These are phyloP conservation scores for Donacobius atricapilla DNA, from an alignment of 2,113 vertebrate species.

Conservation along the genomic window DNA sequence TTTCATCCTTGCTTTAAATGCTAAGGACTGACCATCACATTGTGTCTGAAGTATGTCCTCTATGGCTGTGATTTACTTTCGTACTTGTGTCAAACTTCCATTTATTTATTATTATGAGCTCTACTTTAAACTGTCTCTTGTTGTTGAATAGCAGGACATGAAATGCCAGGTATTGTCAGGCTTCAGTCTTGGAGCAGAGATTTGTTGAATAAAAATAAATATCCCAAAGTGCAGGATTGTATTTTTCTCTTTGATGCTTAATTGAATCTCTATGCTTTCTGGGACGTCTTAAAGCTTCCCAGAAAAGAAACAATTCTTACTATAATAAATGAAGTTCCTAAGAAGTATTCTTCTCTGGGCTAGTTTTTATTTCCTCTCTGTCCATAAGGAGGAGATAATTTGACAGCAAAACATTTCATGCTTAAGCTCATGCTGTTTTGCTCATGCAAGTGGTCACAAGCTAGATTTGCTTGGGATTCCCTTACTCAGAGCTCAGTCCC, in stretches of 20 bases:
- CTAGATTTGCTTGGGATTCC: background rate
- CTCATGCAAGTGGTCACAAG: constrained; percentile 7
- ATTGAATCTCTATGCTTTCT: constrained; percentile 66
- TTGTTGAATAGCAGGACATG: constrained; percentile 12
- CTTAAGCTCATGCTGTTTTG: background rate
- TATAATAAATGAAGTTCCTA: constrained; percentile 51
- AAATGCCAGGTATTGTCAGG: constrained; percentile 54
- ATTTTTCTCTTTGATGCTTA: constrained; percentile 65
- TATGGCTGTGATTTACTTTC: background rate
- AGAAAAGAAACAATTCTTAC: constrained; percentile 50
- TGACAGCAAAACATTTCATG: constrained; percentile 24
- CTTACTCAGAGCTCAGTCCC: background rate
- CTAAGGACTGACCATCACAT: constrained; percentile 15
- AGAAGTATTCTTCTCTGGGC: constrained; percentile 6
- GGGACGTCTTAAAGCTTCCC: constrained; percentile 47
- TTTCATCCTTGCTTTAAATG: constrained; percentile 50
- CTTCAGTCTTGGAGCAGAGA: constrained; percentile 8
- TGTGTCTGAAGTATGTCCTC: background rate
- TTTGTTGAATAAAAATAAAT: constrained; percentile 61
- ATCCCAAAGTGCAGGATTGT: constrained; percentile 10
- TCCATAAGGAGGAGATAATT: constrained; percentile 49
- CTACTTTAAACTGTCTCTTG: constrained; percentile 42
- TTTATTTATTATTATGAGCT: constrained; percentile 66
- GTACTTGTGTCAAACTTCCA: background rate
- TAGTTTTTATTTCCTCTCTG: constrained; percentile 58